phyloP scores from a whole-genome alignment of 2,888 invertebrate genomes.

The Zeuzera pyrina region DNA sequence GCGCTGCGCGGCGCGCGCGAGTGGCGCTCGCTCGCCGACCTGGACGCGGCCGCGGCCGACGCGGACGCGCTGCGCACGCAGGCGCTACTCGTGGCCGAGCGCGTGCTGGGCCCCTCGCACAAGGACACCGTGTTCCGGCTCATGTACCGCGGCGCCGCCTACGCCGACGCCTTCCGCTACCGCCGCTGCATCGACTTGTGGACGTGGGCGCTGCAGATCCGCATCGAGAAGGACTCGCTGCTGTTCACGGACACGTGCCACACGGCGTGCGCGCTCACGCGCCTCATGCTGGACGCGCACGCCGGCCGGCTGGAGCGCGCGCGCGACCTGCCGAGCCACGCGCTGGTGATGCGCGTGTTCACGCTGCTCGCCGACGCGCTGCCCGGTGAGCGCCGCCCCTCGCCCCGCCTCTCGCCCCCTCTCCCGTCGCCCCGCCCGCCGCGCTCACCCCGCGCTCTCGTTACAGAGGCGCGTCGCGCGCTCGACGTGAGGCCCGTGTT shows the following conservation, averaged over 20 bases:
- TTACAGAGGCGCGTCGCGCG: constrained; percentile 63
- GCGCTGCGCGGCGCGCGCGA: constrained; percentile 81
- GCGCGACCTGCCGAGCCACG: constrained; percentile 66
- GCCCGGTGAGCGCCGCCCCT: constrained; percentile 32
- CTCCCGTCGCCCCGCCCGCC: constrained; percentile 72
- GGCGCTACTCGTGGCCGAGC: constrained; percentile 88
- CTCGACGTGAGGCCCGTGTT: constrained; percentile 77
- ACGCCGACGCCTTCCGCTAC: constrained; percentile 81
- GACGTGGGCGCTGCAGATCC: constrained; percentile 85
- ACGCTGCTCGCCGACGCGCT: constrained; percentile 77
- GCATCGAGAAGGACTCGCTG: constrained; percentile 85
- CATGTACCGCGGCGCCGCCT: constrained; percentile 82
- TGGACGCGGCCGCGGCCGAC: constrained; percentile 82
- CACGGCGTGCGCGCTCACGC: constrained; percentile 88
- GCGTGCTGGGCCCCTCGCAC: constrained; percentile 88
- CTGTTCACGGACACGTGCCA: constrained; percentile 84
- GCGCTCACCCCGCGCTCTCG: constrained; percentile 13
- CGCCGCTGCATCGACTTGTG: constrained; percentile 91
- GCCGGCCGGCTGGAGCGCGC: constrained; percentile 69
- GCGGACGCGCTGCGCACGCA: constrained; percentile 90
- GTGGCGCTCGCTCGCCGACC: constrained; percentile 80
- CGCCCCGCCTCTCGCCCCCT: constrained; percentile 72
- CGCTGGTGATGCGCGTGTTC: constrained; percentile 81
- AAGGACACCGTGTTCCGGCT: constrained; percentile 89
- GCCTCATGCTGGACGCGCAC: constrained; percentile 84